Percentiles rank a stretch among this genome's conserved stretches.
phyloP scores from a whole-genome alignment of 2,888 invertebrate genomes.

The Hybos culiciformis region DNA sequence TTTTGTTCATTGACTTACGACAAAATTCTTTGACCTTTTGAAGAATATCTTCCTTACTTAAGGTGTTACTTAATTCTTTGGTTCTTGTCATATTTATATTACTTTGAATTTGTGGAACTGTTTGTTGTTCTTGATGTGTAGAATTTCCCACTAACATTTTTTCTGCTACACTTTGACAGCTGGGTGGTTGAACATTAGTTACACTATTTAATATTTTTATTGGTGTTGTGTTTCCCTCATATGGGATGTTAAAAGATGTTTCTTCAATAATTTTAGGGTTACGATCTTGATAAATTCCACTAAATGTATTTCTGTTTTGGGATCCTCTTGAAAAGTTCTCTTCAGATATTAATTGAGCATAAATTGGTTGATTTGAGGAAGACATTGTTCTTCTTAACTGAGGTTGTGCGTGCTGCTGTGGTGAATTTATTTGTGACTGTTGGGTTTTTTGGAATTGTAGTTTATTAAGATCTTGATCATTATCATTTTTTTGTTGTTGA shows the following conservation, averaged over 20 bases:
- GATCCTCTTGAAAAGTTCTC: conserved; percentile 26
- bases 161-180: conserved; percentile 33
- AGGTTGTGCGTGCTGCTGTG: conserved; percentile 16
- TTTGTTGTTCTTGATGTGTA: conserved; percentile 9
- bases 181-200: conserved; percentile 16
- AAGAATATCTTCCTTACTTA: conserved; percentile 31
- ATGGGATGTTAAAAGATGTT: conserved; percentile 14
- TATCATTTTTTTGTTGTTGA: background rate
- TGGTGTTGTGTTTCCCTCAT: conserved; percentile 9
- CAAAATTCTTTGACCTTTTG: conserved; percentile 34
- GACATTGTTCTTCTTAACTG: conserved; percentile 12
- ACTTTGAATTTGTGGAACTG: conserved; percentile 22
- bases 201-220: conserved; percentile 2
- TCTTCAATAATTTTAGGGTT: conserved; percentile 25
- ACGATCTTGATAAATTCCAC: conserved; percentile 22
- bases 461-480: conserved; percentile 3
- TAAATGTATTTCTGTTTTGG: conserved; percentile 30
- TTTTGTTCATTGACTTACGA: conserved; percentile 30
- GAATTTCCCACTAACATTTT: conserved; percentile 18
- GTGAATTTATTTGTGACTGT: background rate
- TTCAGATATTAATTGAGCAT: conserved; percentile 15
- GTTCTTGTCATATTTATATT: conserved; percentile 12
- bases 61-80: conserved; percentile 17
- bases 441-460: conserved; percentile 5
- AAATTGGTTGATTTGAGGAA: conserved; percentile 12